phyloP scores from a whole-genome alignment of 2,888 invertebrate genomes.

The Eupithecia subumbrata region DNA sequence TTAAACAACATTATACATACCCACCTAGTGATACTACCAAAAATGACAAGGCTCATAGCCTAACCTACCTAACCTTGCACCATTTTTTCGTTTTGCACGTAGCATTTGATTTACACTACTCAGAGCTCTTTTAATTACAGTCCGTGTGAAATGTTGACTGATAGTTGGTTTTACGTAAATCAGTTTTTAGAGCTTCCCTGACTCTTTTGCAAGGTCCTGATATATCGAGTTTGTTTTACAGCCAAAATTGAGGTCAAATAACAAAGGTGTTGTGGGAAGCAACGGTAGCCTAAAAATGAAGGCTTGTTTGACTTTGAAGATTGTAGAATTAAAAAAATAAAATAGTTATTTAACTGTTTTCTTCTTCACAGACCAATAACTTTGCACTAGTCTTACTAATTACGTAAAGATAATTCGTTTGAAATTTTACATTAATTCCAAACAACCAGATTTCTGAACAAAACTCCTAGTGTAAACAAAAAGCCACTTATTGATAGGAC shows the following conservation, averaged over 20 bases:
- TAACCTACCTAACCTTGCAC: constrained; percentile 59
- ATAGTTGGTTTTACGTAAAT: constrained; percentile 45
- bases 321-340: background rate
- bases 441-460: background rate
- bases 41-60: constrained; percentile 61
- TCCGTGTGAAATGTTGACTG: constrained; percentile 38
- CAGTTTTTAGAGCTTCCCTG: constrained; percentile 41
- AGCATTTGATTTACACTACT: constrained; percentile 37
- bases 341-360: background rate
- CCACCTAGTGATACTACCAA: constrained; percentile 40
- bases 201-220: constrained; percentile 37
- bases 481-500: constrained; percentile 20
- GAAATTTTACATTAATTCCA: background rate
- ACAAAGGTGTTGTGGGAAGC: background rate
- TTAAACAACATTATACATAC: background rate
- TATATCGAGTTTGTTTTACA: constrained; percentile 17
- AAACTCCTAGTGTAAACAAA: background rate
- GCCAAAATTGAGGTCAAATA: background rate
- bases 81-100: constrained; percentile 49
- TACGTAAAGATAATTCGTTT: background rate
- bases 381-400: background rate
- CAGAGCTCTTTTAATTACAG: constrained; percentile 39
- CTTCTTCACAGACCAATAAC: background rate
- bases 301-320: constrained; percentile 4
- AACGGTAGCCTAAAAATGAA: background rate